Evolutionary conservation across 53 echinoderm and acorn worm genomes (phyloP).

Genomic region (Echinarachnius parma): DNA sequence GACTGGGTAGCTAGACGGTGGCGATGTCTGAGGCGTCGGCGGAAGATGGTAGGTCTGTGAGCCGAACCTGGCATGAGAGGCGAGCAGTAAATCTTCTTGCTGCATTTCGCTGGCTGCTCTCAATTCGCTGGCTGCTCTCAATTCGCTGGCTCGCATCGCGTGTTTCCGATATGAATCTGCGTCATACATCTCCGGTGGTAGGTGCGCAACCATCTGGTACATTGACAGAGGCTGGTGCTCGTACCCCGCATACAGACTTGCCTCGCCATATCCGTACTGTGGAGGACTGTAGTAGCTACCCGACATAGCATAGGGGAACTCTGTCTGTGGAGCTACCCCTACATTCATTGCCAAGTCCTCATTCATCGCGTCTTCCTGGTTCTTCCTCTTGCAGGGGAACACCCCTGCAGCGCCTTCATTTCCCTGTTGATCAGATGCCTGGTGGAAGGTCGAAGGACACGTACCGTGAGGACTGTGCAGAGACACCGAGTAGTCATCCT

Average conservation of each 20-base stretch:
- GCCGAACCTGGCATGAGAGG: slow-evolving; percentile 21
- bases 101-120: slow-evolving; percentile 68
- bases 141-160: slow-evolving; percentile 71
- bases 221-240: slow-evolving; percentile 68
- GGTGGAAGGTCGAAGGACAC: slow-evolving; percentile 95
- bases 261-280: slow-evolving; percentile 31
- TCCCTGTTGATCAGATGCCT: slow-evolving; percentile 64
- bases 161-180: slow-evolving; percentile 91
- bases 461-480: slow-evolving; percentile 88
- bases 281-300: slow-evolving; percentile 33
- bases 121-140: too few species aligned
- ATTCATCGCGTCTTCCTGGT: slow-evolving; percentile 5
- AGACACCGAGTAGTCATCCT: slow-evolving; percentile 88
- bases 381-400: slow-evolving; percentile 22
- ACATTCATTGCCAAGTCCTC: slow-evolving; percentile 23
- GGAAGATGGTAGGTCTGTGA: slow-evolving; percentile 61
- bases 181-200: slow-evolving; percentile 98
- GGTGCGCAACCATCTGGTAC: slow-evolving; percentile 98
- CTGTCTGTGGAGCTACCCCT: slow-evolving; percentile 11
- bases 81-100: slow-evolving; percentile 36
- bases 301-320: slow-evolving; percentile 35
- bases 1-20: slow-evolving; percentile 64
- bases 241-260: slow-evolving; percentile 3
- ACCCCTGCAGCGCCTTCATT: slow-evolving; percentile 60
- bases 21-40: slow-evolving; percentile 82